Conservation (phyloP, 2,888 invertebrate species). For the Neoitamus cyanurus region DNA sequence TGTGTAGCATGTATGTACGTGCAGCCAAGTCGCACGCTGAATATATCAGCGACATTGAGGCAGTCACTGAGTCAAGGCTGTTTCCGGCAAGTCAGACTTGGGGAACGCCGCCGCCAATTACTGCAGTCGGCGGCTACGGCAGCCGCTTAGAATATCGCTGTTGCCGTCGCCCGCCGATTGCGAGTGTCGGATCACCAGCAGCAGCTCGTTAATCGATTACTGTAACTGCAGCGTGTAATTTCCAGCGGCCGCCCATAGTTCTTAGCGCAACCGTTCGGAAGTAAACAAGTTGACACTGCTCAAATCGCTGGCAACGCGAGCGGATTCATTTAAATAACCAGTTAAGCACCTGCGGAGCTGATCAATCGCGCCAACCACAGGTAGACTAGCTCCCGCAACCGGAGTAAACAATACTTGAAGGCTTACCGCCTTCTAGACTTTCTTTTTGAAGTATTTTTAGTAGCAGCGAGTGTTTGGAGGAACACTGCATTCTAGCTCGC, state of each 20-base stretch:
- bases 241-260: neutral
- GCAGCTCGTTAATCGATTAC: neutral
- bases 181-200: neutral
- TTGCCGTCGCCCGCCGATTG: neutral
- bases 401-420: neutral
- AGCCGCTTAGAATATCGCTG: neutral
- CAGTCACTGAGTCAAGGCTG: slow-evolving; percentile 66
- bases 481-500: neutral
- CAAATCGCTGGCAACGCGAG: neutral
- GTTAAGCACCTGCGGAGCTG: slow-evolving; percentile 5
- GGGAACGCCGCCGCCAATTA: neutral
- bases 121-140: neutral
- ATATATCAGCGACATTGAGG: slow-evolving; percentile 60
- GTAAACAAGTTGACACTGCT: slow-evolving; percentile 11
- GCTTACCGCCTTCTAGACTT: neutral
- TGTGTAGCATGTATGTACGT: neutral
- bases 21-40: neutral
- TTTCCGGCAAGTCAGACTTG: slow-evolving; percentile 58
- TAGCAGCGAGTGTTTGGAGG: neutral
- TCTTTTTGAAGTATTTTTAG: slow-evolving; percentile 7
- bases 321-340: slow-evolving; percentile 22
- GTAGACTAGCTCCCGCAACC: neutral
- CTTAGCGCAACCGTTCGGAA: slow-evolving; percentile 8
- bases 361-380: neutral
- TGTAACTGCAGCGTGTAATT: slow-evolving; percentile 3